A percentile compares a stretch with the other conserved stretches of the same genome.
Evolutionary conservation across 2,888 invertebrate genomes (phyloP).

Genomic region (Cloeon dipterum): DNA sequence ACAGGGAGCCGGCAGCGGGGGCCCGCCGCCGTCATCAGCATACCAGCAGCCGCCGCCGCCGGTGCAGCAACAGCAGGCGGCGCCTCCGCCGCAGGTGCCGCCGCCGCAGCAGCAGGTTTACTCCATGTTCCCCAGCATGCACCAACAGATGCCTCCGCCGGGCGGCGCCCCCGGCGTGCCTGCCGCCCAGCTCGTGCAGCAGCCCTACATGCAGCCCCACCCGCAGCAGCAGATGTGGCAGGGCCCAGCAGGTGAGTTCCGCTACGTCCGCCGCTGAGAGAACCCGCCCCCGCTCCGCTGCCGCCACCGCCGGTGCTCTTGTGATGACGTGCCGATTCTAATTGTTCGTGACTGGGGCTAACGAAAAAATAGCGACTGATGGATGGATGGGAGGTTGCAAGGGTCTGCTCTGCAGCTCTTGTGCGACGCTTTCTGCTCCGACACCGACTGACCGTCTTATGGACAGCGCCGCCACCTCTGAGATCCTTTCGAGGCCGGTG

Average conservation of each 20-base stretch:
- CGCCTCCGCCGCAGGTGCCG: not conserved
- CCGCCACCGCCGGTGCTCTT: constrained; percentile 26
- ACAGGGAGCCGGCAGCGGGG: constrained; percentile 14
- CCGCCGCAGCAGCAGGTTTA: constrained; percentile 2
- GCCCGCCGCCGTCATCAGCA: constrained; percentile 1
- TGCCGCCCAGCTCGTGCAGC: not conserved
- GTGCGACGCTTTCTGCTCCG: too few relatives aligned
- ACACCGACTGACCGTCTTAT: too few relatives aligned
- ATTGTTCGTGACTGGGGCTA: too few relatives aligned
- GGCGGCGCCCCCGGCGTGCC: not conserved
- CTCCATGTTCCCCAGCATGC: not conserved
- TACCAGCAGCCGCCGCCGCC: constrained; percentile 10
- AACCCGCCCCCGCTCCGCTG: constrained; percentile 13
- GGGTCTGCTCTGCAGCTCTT: too few relatives aligned
- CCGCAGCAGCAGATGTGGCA: too few relatives aligned
- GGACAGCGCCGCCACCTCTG: too few relatives aligned
- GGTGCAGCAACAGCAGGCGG: constrained; percentile 5
- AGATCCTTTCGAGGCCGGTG: too few relatives aligned
- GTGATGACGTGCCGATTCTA: too few relatives aligned
- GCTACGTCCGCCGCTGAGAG: constrained; percentile 4
- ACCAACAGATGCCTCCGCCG: not conserved
- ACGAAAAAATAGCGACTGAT: too few relatives aligned
- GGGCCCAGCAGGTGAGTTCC: constrained; percentile 16
- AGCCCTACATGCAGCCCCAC: not conserved
- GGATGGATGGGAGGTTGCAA: too few relatives aligned